Conservation (phyloP, 2,888 invertebrate species). For the Spialia ferax region DNA sequence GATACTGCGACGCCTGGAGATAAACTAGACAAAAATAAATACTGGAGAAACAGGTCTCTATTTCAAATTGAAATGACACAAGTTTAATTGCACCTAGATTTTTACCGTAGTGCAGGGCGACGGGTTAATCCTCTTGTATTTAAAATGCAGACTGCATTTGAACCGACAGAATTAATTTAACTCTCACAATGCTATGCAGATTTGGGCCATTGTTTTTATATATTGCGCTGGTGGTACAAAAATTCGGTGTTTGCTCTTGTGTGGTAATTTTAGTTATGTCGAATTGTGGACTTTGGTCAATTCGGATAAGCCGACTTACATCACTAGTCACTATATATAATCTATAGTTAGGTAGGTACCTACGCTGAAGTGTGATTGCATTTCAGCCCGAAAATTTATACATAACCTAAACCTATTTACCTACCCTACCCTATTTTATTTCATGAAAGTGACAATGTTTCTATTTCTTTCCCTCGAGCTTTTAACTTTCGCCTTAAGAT, state of each 20-base stretch:
- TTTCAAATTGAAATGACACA: conserved; percentile 22
- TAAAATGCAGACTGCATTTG: conserved; percentile 29
- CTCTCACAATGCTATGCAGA: conserved; percentile 17
- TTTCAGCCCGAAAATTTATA: no score
- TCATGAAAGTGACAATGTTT: no score
- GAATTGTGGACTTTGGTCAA: no score
- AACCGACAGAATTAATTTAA: conserved; percentile 28
- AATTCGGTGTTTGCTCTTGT: neutral
- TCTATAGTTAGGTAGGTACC: no score
- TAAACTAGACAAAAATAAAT: conserved; percentile 10
- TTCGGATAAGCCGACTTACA: neutral
- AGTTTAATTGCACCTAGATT: conserved; percentile 31
- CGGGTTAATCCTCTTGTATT: conserved; percentile 18
- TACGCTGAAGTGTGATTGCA: no score
- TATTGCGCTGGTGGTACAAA: conserved; percentile 8
- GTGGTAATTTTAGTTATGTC: no score
- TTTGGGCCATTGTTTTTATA: conserved; percentile 25
- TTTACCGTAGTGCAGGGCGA: neutral
- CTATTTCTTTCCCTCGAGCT: no score
- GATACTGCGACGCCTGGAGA: conserved; percentile 16
- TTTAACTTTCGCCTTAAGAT: no score
- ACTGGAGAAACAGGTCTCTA: conserved; percentile 11
- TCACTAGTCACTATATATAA: no score
- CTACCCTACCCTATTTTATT: no score
- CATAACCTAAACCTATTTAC: no score